phyloP scores from a whole-genome alignment of 2,888 invertebrate species.

The Morpho helenor region DNA sequence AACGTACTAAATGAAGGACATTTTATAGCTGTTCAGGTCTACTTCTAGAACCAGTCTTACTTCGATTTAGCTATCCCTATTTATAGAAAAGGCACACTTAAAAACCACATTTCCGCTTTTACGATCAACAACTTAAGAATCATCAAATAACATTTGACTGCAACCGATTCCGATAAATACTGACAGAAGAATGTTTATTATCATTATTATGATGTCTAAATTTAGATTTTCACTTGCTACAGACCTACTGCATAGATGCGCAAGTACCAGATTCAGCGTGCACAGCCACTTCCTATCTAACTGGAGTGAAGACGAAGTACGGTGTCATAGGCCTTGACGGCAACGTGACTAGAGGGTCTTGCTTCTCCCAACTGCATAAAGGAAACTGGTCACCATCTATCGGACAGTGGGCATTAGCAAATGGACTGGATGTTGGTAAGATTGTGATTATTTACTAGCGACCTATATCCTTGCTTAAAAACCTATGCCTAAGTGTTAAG shows the following conservation, averaged over 20 bases:
- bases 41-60: too few species aligned
- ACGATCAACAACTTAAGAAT: too few species aligned
- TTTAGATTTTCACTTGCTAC: neutral
- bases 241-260: slow-evolving; percentile 82
- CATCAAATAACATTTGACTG: too few species aligned
- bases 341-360: slow-evolving; percentile 81
- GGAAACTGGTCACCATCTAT: slow-evolving; percentile 82
- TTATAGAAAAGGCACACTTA: too few species aligned
- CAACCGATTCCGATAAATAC: too few species aligned
- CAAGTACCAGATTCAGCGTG: slow-evolving; percentile 89
- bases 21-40: too few species aligned
- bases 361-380: slow-evolving; percentile 78
- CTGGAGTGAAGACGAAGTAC: slow-evolving; percentile 85
- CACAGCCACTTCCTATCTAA: slow-evolving; percentile 84
- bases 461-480: neutral
- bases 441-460: neutral
- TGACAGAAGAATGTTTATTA: too few species aligned
- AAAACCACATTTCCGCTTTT: too few species aligned
- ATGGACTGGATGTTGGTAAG: slow-evolving; percentile 68
- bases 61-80: too few species aligned
- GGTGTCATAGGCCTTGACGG: slow-evolving; percentile 85
- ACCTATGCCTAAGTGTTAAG: neutral
- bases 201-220: neutral
- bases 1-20: too few species aligned
- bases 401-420: slow-evolving; percentile 82